Evolutionary conservation across 2,113 vertebrate species (phyloP), one percentile per base, ranked within the genome.

Genomic region (Lampris megalopsis): DNA sequence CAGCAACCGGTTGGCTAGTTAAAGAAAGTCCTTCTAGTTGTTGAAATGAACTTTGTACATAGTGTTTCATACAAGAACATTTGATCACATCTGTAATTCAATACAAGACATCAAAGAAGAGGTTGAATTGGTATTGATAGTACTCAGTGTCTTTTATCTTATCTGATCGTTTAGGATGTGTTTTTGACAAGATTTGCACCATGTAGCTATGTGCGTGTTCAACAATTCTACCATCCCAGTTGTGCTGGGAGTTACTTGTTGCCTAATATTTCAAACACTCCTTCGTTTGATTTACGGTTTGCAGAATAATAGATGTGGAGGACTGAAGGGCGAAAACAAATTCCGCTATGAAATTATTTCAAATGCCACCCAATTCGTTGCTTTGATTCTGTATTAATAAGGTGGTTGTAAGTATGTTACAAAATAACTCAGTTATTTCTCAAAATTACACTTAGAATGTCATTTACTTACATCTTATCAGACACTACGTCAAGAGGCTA

Each of bases 21-120:
- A 53, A 45, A 1, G 1, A 40, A 61, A 43, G 38, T 62, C 1
- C 13, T 13, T 61, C 6, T 62, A 42, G 43, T 62, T 43, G 40
- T 47, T 42, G 49, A 48, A 1, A 52, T 85, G 79, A 85, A 90
- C 81, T 86, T 83, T 86, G 77, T 71, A 81, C 81, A 68, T 67
- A 9, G 45, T 69, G 63, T 77, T 75, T 59, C 63, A 69, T 68
- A 41, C 77, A 68, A 68, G 6, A 65, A 11, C 54, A 42, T 48
- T 50, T 24, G 13, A 35, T 43, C 45, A 11, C 68, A 60, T 36
- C 41, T 48, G 24, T 45, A n/a, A 54, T 71, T 76, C 47, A 67
- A 2, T 66, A 43, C 1, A 4, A 5, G 59, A 40, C n/a, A 7
- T 47, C 7, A 1, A 49, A 67, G 35, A 71, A 70, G 6, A 64